These are phyloP conservation scores for Arctocebus calabarensis DNA, from an alignment of 2,797 vertebrate genomes.

Conservation along the genomic window DNA sequence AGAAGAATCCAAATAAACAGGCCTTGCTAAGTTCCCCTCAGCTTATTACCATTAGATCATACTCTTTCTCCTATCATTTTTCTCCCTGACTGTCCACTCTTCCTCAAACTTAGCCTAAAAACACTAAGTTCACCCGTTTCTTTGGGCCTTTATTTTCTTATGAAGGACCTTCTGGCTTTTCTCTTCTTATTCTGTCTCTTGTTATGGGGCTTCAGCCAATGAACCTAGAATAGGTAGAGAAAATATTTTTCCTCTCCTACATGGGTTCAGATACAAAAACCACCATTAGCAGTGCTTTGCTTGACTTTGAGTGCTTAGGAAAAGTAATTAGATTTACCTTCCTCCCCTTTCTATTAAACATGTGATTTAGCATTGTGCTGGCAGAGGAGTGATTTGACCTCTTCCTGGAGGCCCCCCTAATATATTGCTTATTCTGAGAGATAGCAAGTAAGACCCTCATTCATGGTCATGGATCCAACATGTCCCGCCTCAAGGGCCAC, in stretches of 20 bases:
- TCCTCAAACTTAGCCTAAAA: background rate
- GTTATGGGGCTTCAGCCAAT: background rate
- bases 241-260: constrained; percentile 6
- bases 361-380: background rate
- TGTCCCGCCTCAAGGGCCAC: background rate
- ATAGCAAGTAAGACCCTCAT: background rate
- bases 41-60: background rate
- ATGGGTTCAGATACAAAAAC: background rate
- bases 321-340: background rate
- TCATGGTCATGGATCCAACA: background rate
- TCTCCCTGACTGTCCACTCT: background rate
- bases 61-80: background rate
- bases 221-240: background rate
- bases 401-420: background rate
- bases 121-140: background rate
- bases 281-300: background rate
- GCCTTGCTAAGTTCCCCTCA: background rate
- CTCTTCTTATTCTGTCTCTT: background rate
- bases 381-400: constrained; percentile 36
- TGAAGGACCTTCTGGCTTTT: background rate
- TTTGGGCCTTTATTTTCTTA: constrained; percentile 23
- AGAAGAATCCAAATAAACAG: background rate
- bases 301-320: constrained; percentile 30
- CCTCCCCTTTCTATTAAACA: background rate
- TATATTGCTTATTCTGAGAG: constrained; percentile 46